Conservation (phyloP, 1,140 invertebrate genomes). For the Drosophila sp. region DNA sequence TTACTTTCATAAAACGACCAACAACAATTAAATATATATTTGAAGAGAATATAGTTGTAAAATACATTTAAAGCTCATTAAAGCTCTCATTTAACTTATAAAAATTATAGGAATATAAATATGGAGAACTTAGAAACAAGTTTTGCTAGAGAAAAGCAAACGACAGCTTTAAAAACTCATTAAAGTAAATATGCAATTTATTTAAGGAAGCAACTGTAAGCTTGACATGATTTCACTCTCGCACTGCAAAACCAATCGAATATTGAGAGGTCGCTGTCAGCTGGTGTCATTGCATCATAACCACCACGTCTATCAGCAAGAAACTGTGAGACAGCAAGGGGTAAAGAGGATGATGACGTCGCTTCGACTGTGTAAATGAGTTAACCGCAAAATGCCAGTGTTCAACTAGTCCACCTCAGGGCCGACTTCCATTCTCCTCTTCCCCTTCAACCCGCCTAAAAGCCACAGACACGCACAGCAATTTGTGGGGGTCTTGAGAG, state of each 20-base stretch:
- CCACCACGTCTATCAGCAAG: slow-evolving; percentile 38
- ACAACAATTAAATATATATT: no score
- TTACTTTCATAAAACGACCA: no score
- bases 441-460: slow-evolving; percentile 10
- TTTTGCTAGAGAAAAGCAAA: no score
- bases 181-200: no score
- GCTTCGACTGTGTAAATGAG: slow-evolving; percentile 67
- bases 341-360: slow-evolving; percentile 38
- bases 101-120: no score
- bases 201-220: no score
- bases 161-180: slow-evolving; percentile 4
- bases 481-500: slow-evolving; percentile 26
- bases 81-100: no score
- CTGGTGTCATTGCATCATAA: slow-evolving; percentile 40
- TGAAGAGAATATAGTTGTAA: no score
- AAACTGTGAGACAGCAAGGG: slow-evolving; percentile 17
- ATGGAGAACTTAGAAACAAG: no score
- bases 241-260: slow-evolving; percentile 13
- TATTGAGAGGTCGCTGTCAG: slow-evolving; percentile 30
- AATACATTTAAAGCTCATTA: no score
- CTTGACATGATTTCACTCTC: background rate
- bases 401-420: slow-evolving; percentile 42
- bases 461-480: slow-evolving; percentile 58
- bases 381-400: slow-evolving; percentile 78
- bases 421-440: background rate